Conservation (phyloP, 2,888 invertebrate genomes). For the Sussaba pulchella region DNA sequence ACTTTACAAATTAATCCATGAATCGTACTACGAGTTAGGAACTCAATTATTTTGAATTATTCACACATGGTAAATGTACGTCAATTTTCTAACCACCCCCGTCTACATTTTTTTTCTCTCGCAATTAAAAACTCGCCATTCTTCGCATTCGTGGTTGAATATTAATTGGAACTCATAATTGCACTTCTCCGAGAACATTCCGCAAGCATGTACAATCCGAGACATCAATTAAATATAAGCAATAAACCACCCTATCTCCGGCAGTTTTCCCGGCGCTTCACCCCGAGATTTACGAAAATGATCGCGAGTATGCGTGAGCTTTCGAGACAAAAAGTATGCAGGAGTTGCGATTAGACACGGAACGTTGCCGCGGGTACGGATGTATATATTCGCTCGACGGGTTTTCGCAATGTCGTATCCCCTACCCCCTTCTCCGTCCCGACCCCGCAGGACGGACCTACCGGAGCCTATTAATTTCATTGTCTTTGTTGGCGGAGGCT, state of each 20-base stretch:
- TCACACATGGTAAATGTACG: slow-evolving; percentile 22
- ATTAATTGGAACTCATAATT: slow-evolving; percentile 48
- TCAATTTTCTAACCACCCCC: background rate
- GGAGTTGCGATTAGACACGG: slow-evolving; percentile 56
- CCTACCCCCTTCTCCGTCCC: too few species aligned
- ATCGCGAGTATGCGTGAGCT: slow-evolving; percentile 3
- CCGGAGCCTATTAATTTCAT: slow-evolving; percentile 77
- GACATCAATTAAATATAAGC: slow-evolving; percentile 29
- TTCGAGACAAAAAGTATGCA: slow-evolving; percentile 33
- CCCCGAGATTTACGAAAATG: slow-evolving; percentile 7
- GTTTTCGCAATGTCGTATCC: slow-evolving; percentile 30
- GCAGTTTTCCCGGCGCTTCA: background rate
- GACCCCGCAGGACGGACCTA: slow-evolving; percentile 36
- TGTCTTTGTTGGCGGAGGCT: slow-evolving; percentile 73
- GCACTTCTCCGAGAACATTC: slow-evolving; percentile 13
- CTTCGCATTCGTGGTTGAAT: background rate
- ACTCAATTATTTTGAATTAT: slow-evolving; percentile 13
- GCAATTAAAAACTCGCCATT: background rate
- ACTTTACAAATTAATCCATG: background rate
- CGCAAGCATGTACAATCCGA: background rate
- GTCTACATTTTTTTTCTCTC: background rate
- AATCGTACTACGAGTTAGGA: background rate
- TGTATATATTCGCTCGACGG: slow-evolving; percentile 35
- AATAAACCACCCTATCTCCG: slow-evolving; percentile 5
- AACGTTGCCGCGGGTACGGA: slow-evolving; percentile 43